Evolutionary conservation across 1,140 invertebrate species (phyloP).

Genomic region (Solenopsis fugax): DNA sequence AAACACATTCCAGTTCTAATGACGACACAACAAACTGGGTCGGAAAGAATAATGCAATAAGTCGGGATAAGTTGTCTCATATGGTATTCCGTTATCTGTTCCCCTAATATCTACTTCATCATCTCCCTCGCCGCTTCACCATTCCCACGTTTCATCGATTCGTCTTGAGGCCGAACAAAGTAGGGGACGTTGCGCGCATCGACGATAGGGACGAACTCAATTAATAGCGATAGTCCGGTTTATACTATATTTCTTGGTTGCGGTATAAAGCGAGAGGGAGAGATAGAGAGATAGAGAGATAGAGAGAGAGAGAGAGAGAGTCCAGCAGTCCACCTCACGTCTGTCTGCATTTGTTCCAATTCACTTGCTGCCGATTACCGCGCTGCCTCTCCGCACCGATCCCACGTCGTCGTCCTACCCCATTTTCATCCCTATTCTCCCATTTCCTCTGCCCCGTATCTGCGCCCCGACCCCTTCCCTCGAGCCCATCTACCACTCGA

Average conservation of each 20-base stretch:
- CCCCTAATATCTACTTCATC: constrained; percentile 41
- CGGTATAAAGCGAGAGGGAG: constrained; percentile 67
- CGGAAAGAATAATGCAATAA: constrained; percentile 50
- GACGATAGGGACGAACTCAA: constrained; percentile 73
- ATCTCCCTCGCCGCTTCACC: constrained; percentile 14
- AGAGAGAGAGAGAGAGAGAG: constrained; percentile 13
- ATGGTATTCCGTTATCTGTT: constrained; percentile 19
- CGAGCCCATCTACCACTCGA: constrained; percentile 40
- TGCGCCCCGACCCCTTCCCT: constrained; percentile 16
- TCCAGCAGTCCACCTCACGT: constrained; percentile 76
- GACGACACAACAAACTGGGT: neutral
- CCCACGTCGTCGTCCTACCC: constrained; percentile 68
- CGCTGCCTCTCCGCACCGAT: constrained; percentile 62
- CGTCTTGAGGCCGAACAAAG: constrained; percentile 71
- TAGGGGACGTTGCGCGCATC: constrained; percentile 42
- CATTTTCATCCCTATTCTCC: constrained; percentile 78
- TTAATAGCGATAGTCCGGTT: constrained; percentile 73
- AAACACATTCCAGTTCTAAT: neutral
- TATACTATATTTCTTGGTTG: constrained; percentile 77
- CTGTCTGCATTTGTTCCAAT: constrained; percentile 83
- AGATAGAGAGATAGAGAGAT: neutral
- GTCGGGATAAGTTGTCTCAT: constrained; percentile 28
- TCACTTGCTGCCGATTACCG: constrained; percentile 82
- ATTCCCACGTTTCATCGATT: constrained; percentile 70
- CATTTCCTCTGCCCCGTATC: constrained; percentile 65